A percentile compares a stretch with the other conserved stretches of the same genome.
These are phyloP conservation scores for Glaucomys volans DNA, from an alignment of 2,113 vertebrate species.

Conservation along the genomic window DNA sequence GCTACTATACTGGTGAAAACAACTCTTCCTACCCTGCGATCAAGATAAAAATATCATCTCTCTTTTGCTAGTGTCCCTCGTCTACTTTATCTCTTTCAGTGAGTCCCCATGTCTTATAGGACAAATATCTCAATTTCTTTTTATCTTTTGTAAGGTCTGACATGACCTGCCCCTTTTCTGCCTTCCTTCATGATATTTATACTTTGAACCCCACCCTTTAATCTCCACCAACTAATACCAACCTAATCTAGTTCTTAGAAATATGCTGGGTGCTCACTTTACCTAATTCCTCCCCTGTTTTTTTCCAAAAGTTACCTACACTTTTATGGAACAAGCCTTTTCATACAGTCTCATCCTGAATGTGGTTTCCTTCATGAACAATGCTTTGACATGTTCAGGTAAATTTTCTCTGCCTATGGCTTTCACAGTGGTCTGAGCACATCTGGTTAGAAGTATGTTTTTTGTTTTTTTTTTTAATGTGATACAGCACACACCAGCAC, in stretches of 20 bases:
- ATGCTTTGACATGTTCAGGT: not conserved
- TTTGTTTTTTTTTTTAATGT: not conserved
- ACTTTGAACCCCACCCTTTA: not conserved
- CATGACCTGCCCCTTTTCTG: not conserved
- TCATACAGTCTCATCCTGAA: not conserved
- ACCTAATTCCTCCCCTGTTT: not conserved
- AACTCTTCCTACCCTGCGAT: not conserved
- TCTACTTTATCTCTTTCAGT: not conserved
- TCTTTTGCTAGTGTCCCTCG: not conserved
- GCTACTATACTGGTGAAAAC: not conserved
- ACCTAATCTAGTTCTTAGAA: not conserved
- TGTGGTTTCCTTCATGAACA: not conserved
- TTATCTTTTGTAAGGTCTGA: not conserved
- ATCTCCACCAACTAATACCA: not conserved
- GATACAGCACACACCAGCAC: not conserved
- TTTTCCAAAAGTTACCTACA: not conserved
- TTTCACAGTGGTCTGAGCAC: not conserved
- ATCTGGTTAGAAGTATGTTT: not conserved
- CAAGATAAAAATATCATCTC: not conserved
- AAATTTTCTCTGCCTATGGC: not conserved
- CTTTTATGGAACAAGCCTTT: not conserved
- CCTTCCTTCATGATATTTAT: not conserved
- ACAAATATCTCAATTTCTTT: not conserved
- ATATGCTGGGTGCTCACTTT: not conserved
- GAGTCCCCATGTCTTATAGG: not conserved